Evolutionary conservation across 2,888 invertebrate species (phyloP), one percentile per base, ranked within the genome.

Genomic region (Leptothorax acervorum): DNA sequence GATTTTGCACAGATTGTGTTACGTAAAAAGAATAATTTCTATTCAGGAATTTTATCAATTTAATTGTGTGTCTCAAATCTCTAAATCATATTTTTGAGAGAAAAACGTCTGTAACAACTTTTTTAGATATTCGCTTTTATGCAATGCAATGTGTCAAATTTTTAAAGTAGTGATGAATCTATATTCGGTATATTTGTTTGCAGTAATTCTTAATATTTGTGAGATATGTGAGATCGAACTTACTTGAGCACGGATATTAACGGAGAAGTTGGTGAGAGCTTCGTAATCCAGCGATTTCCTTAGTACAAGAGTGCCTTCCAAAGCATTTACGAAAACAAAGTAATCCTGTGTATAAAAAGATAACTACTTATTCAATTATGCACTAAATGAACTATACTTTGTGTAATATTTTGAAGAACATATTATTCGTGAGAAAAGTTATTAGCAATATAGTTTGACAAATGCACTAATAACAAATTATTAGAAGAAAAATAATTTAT

Each of bases 201-300:
- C 23, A 35, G 4, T 31, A 60, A 39, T 53, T 28, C 12, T 28
- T 51, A 23, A 42, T 28, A 39, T 31, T 45, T 2, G 0, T 39
- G 1, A 51, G 0, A n/a, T 1, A 31, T 9, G 1, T 12, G 65
- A 39, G 3, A 68, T 42, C n/a, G 31, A 23, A 88, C 92, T 92
- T 91, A 96, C 96, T 93, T 96, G 95, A 60, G 96, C 96, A 82
- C 95, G 94, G 76, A 98, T 96, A 66, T 96, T 96, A 28, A 98
- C 96, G 0, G 97, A 97, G 93, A 98, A 98, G 94, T 97, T 97
- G 89, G 96, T 96, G 90, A 97, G 95, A 0, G 96, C 96, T 95
- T 99, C 99, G 94, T 97, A 98, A 95, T 99, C 98, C 86, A 99
- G 95, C 0, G 98, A 96, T 93, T 97, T 97, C 87, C 96, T 96